Percentiles rank a stretch among this genome's conserved stretches.
Evolutionary conservation across 2,888 invertebrate genomes (phyloP).

Genomic region (Cantharis flavilabris): DNA sequence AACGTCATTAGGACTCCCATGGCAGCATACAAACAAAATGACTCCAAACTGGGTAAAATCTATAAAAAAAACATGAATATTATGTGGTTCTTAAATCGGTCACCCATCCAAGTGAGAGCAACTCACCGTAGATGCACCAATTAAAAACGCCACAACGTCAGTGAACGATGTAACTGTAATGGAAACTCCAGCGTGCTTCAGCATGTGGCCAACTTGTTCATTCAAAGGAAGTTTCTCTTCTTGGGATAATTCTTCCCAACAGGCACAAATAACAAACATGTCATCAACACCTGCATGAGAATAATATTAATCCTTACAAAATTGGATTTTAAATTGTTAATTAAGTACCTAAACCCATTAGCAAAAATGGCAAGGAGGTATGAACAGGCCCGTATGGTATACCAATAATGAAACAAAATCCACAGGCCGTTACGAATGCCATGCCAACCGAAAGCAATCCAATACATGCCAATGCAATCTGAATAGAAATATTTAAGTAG

Average conservation of each 20-base stretch:
- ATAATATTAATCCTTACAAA: not conserved
- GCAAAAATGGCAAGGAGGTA: conserved; percentile 77
- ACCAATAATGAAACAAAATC: conserved; percentile 72
- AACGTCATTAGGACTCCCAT: conserved; percentile 77
- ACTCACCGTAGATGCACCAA: conserved; percentile 75
- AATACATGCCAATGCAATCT: conserved; percentile 69
- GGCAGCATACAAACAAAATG: conserved; percentile 82
- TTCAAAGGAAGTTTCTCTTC: conserved; percentile 62
- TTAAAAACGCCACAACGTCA: conserved; percentile 78
- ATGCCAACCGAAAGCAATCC: conserved; percentile 75
- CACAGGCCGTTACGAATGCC: conserved; percentile 72
- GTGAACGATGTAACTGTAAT: conserved; percentile 84
- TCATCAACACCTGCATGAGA: conserved; percentile 71
- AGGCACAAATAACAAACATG: conserved; percentile 83
- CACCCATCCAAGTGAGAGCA: no score
- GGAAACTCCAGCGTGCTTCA: conserved; percentile 82
- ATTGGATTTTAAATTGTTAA: not conserved
- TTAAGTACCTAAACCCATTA: conserved; percentile 69
- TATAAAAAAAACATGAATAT: conserved; percentile 46
- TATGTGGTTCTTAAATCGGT: no score
- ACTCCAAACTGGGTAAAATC: conserved; percentile 79
- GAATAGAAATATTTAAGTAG: conserved; percentile 4
- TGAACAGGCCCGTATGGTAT: conserved; percentile 82
- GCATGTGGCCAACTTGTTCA: conserved; percentile 70
- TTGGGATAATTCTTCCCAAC: conserved; percentile 69